Evolutionary conservation across 92 coral and sea anemone species (phyloP), one percentile per base, ranked within the genome.

Genomic region (Palythoa grandiflora): DNA sequence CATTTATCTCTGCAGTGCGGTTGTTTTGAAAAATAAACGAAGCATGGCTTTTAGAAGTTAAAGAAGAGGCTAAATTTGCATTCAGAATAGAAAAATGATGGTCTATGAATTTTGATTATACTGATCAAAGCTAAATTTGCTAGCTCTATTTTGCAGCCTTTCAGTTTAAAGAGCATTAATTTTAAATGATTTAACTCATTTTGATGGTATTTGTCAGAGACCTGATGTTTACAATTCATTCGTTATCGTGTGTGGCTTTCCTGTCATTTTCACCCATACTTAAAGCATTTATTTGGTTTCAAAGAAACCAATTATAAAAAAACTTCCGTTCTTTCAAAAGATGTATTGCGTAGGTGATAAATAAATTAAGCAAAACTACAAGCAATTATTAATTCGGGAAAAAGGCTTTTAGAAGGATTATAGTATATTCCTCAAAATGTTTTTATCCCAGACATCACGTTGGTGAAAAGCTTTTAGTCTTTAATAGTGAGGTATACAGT

Each of bases 271-370:
- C 21, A 61, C 86, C 59, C 75, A 81, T 66, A 68, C 75, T 66
- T 66, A 63, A 66, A 47, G 86, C 37, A 66, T 65, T 81, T 81
- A 81, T 81, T 81, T 81, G 75, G 38, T 47, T 81, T 81, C 60
- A 28, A 65, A 66, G 86, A 81, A 81, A 81, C 61, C 11, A 81
- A 81, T 81, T 81, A 81, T 28, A 16, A 40, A 65, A 65, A 65
- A 21, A 39, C 21, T 81, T 75, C 86, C 75, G 44, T 81, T 61
- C 48, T 81, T 50, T 11, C 17, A 9, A 68, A 19, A 65, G 40
- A 81, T 66, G 39, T 81, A 44, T 66, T 81, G 53, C 47, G 14
- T 21, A 14, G 74, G 21, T 66, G 85, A 80, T 63, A 63, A 78
- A 65, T 20, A 81, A 40, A 38, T 10, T 21, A 51, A 47, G 40